A percentile compares a stretch with the other conserved stretches of the same genome.
Conservation (phyloP, 2,888 invertebrate species). For the Hyalella azteca region DNA sequence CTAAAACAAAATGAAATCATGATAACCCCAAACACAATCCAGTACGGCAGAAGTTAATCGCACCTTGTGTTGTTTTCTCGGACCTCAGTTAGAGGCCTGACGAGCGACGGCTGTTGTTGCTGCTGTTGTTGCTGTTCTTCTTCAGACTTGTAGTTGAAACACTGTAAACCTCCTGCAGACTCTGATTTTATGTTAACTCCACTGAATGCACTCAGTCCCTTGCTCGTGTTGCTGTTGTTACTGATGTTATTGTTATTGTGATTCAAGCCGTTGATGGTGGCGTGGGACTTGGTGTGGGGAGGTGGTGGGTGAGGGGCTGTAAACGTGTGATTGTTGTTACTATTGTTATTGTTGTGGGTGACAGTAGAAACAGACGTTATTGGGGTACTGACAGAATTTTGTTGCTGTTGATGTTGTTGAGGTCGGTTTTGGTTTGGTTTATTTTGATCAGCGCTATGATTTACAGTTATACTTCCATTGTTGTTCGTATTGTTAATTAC, state of each 20-base stretch:
- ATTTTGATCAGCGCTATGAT: background rate
- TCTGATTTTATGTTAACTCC: slow-evolving; percentile 44
- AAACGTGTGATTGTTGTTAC: background rate
- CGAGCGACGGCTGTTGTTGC: slow-evolving; percentile 48
- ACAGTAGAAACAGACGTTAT: background rate
- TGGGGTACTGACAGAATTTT: slow-evolving; percentile 39
- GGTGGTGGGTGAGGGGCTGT: background rate
- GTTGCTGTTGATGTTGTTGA: slow-evolving; percentile 50
- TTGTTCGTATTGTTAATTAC: background rate
- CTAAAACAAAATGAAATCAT: too few relatives aligned
- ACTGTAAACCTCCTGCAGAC: slow-evolving; percentile 43
- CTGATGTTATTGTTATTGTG: slow-evolving; percentile 33
- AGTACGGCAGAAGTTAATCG: too few relatives aligned
- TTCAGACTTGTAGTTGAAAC: slow-evolving; percentile 54
- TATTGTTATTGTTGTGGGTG: slow-evolving; percentile 19
- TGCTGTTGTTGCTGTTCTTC: too few relatives aligned
- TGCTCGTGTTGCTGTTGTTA: slow-evolving; percentile 26
- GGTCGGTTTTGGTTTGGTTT: slow-evolving; percentile 42
- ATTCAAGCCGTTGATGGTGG: slow-evolving; percentile 17
- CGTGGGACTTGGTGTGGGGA: slow-evolving; percentile 34
- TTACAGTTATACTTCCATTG: background rate
- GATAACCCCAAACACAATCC: too few relatives aligned
- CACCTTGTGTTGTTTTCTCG: slow-evolving; percentile 49
- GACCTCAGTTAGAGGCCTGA: slow-evolving; percentile 55
- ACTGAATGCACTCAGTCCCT: slow-evolving; percentile 41